Evolutionary conservation across 37 sponge, comb jelly and placozoan genomes (phyloP).

Genomic region (Oopsacas minuta): DNA sequence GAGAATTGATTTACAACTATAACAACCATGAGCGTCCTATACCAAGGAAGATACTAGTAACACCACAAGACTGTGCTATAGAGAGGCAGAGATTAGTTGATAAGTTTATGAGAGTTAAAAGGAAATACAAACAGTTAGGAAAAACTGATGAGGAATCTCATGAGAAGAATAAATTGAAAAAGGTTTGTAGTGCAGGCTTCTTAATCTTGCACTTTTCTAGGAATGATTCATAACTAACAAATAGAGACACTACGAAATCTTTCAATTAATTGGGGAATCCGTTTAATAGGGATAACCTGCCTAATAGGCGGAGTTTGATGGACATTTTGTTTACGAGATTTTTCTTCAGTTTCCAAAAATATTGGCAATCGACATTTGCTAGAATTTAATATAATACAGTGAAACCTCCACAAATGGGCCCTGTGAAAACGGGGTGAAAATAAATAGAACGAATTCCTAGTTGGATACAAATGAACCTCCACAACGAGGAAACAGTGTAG

Average conservation of each 20-base stretch:
- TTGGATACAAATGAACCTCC: too few relatives aligned
- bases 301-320: too few relatives aligned
- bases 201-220: background rate
- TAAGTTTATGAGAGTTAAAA: background rate
- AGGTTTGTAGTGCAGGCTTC: too few relatives aligned
- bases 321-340: too few relatives aligned
- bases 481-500: too few relatives aligned
- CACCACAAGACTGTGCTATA: background rate
- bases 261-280: background rate
- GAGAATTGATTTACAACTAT: background rate
- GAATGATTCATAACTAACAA: background rate
- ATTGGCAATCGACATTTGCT: too few relatives aligned
- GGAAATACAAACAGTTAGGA: background rate
- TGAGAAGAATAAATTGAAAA: background rate
- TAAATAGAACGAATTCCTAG: too few relatives aligned
- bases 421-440: too few relatives aligned
- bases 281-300: background rate
- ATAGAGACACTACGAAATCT: background rate
- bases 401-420: too few relatives aligned
- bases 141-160: background rate
- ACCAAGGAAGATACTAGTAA: background rate
- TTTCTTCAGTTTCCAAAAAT: too few relatives aligned
- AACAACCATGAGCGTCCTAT: background rate
- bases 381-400: too few relatives aligned
- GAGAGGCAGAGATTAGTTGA: slow-evolving; percentile 11